A percentile compares a stretch with the other conserved stretches of the same genome.
Evolutionary conservation across 2,113 vertebrate genomes (phyloP).

Genomic region (Prolemur simus): DNA sequence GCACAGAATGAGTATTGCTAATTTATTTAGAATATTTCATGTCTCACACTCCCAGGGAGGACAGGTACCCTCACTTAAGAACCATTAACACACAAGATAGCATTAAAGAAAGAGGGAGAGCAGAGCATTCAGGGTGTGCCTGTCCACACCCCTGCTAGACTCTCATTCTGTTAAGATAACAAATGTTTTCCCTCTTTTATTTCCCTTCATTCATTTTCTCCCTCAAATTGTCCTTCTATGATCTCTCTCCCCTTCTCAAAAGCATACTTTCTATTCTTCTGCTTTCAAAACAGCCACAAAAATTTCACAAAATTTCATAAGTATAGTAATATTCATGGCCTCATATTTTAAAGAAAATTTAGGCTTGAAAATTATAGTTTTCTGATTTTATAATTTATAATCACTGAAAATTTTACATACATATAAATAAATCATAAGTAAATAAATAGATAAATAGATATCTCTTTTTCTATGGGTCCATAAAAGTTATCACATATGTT

Average conservation of each 20-base stretch:
- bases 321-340: neutral
- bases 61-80: neutral
- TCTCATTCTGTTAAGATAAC: neutral
- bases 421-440: neutral
- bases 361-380: neutral
- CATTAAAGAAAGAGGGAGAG: neutral
- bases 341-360: neutral
- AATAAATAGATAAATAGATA: neutral
- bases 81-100: neutral
- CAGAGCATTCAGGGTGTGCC: neutral
- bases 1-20: neutral
- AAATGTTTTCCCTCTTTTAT: neutral
- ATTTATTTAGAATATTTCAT: neutral
- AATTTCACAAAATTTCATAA: neutral
- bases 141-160: neutral
- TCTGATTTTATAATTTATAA: neutral
- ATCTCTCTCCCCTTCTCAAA: neutral
- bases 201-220: neutral
- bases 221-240: neutral
- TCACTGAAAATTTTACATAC: neutral
- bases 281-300: neutral
- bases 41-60: neutral
- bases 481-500: slow-evolving; percentile 54
- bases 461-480: neutral
- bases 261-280: neutral